Conservation (phyloP, 92 coral and sea anemone species). For the Palythoa caribaeorum region DNA sequence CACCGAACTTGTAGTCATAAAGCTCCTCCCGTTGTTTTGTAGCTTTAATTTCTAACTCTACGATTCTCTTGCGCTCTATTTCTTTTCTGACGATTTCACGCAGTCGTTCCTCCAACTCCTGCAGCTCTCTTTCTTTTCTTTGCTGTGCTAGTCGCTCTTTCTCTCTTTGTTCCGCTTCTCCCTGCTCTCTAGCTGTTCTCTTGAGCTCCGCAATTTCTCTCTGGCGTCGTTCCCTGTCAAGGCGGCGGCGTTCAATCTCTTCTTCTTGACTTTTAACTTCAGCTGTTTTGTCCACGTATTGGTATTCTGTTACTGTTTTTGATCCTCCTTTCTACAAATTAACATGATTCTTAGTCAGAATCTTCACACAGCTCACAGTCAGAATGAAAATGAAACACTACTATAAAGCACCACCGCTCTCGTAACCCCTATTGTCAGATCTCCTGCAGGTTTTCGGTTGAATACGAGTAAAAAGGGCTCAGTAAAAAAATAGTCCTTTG, state of each 20-base stretch:
- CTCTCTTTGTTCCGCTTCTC: constrained; percentile 42
- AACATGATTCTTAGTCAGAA: background rate
- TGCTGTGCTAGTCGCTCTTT: background rate
- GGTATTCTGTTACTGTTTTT: constrained; percentile 42
- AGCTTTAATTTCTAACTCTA: constrained; percentile 55
- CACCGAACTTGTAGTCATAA: background rate
- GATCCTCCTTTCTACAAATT: background rate
- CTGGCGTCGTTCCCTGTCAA: background rate
- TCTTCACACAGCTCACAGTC: too few species aligned
- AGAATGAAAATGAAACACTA: too few species aligned
- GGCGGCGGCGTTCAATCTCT: constrained; percentile 32
- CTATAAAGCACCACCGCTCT: too few species aligned
- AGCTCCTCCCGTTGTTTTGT: constrained; percentile 50
- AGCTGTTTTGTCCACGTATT: constrained; percentile 61
- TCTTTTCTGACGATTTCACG: background rate
- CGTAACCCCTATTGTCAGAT: too few species aligned
- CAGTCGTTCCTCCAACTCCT: background rate
- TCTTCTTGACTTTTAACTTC: constrained; percentile 45
- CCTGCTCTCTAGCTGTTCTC: constrained; percentile 15
- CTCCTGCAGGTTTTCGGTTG: too few species aligned
- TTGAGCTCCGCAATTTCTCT: constrained; percentile 12
- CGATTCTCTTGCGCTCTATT: background rate
- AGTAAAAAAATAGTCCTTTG: too few species aligned
- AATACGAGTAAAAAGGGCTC: too few species aligned
- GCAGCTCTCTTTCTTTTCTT: too few species aligned